These are phyloP conservation scores for Neopelma chrysocephalum DNA, from an alignment of 2,797 vertebrate species.

Conservation along the genomic window DNA sequence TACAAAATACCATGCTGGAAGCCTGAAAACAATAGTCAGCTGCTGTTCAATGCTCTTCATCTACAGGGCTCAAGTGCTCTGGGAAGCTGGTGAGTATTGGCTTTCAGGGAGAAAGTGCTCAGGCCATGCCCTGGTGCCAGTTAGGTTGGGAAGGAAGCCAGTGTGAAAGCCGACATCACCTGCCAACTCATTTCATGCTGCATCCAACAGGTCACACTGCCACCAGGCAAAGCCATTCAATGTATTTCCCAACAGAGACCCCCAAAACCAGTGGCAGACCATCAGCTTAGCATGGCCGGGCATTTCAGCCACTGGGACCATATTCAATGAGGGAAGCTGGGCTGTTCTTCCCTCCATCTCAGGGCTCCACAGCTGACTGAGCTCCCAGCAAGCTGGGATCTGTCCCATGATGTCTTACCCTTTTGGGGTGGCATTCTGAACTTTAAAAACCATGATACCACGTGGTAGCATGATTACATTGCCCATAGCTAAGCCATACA, in stretches of 20 bases:
- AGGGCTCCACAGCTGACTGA: background rate
- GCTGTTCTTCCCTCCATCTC: background rate
- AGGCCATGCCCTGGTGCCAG: background rate
- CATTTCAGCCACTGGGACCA: background rate
- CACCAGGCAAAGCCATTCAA: background rate
- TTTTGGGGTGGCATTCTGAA: background rate
- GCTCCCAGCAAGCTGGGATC: rapidly evolving
- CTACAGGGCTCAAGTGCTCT: background rate
- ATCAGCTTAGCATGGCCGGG: rapidly evolving
- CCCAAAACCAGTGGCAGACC: background rate
- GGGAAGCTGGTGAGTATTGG: background rate
- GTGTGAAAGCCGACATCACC: background rate
- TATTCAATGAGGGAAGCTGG: rapidly evolving
- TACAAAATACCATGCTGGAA: conserved; percentile 8
- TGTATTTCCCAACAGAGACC: background rate
- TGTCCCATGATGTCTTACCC: background rate
- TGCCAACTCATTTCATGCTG: rapidly evolving
- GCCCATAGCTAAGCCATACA: background rate
- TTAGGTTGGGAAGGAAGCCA: background rate
- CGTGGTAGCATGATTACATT: background rate
- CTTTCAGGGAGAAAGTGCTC: background rate
- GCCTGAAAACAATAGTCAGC: conserved; percentile 30
- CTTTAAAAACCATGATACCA: background rate
- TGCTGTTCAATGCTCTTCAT: conserved; percentile 24
- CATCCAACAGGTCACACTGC: background rate